These are phyloP conservation scores for Leptestheria dahalacensis DNA, from an alignment of 1,140 invertebrate species.

Conservation along the genomic window DNA sequence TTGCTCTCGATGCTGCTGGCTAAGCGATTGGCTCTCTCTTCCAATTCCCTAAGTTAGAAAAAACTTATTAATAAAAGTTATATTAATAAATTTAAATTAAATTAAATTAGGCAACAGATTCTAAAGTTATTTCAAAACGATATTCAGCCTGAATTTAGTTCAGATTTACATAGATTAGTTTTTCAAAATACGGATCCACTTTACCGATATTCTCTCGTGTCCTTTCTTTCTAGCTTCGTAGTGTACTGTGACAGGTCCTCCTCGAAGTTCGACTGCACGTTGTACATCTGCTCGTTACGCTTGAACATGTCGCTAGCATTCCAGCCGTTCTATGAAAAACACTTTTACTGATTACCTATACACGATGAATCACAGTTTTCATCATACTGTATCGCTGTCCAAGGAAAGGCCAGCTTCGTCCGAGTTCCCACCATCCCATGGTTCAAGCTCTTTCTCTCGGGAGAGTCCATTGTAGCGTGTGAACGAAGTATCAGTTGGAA, in stretches of 20 bases:
- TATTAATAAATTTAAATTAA: background rate
- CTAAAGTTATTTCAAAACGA: background rate
- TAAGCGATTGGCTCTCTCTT: constrained; percentile 69
- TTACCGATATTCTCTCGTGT: constrained; percentile 67
- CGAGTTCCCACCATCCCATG: constrained; percentile 59
- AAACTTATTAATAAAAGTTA: background rate
- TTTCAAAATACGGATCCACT: constrained; percentile 14
- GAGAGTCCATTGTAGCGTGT: constrained; percentile 34
- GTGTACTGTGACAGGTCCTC: constrained; percentile 73
- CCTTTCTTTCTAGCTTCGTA: constrained; percentile 61
- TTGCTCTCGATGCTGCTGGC: constrained; percentile 79
- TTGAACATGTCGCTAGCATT: constrained; percentile 87
- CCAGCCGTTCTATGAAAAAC: constrained; percentile 62
- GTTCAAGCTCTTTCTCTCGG: constrained; percentile 63
- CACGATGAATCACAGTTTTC: constrained; percentile 17
- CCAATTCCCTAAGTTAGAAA: constrained; percentile 39
- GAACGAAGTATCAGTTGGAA: constrained; percentile 59
- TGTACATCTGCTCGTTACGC: constrained; percentile 78
- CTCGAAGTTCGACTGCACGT: constrained; percentile 74
- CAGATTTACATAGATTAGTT: too few species aligned
- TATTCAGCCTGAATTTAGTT: background rate
- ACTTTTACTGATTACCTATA: background rate
- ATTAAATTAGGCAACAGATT: background rate
- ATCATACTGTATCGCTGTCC: constrained; percentile 44
- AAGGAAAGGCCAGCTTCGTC: constrained; percentile 35